Evolutionary conservation across 2,113 vertebrate genomes (phyloP), one percentile per base, ranked within the genome.

Genomic region (Glaucomys volans): DNA sequence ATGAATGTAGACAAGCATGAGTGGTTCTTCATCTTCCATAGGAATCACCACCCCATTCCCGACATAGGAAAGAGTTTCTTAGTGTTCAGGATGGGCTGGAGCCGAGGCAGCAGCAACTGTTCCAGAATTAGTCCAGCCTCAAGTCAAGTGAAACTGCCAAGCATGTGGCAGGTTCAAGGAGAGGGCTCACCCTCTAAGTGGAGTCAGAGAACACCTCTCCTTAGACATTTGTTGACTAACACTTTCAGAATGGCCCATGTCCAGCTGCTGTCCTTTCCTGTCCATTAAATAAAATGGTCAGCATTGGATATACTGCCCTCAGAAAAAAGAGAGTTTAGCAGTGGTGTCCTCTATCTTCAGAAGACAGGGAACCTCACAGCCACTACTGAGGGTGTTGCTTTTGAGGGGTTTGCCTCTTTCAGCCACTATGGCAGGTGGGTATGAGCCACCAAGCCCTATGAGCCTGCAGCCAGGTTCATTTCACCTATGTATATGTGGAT

Each of bases 171-270:
- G 18, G 30, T 37, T 59, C 37, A 35, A 28, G 54, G 8, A 42
- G 9, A n/a, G n/a, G 32, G n/a, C 17, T 10, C 6, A 28, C 7
- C 8, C 52, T 84, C 22, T n/a, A 26, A 4, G 14, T 18, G 44
- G 32, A 62, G 30, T 0, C 0, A 69, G 16, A 50, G 26, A 17
- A 28, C 30, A 0, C 16, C 44, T 76, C 16, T 37, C 44, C 18
- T 24, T 8, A 30, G 59, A 62, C 12, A 12, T 37, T 66, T 13
- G 11, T 16, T 64, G 69, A 37, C 57, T 54, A 26, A 37, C 26
- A 20, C 71, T 44, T 59, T 54, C 20, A 87, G 35, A 50, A 57
- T 50, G 72, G 6, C 50, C 66, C 40, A 4, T 26, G 17, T 32
- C 42, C 50, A 82, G 32, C 59, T 72, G 59, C 57, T 74, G 59